Evolutionary conservation across 2,797 vertebrate genomes (phyloP), one percentile per base, ranked within the genome.

Genomic region (Antrozous pallidus): DNA sequence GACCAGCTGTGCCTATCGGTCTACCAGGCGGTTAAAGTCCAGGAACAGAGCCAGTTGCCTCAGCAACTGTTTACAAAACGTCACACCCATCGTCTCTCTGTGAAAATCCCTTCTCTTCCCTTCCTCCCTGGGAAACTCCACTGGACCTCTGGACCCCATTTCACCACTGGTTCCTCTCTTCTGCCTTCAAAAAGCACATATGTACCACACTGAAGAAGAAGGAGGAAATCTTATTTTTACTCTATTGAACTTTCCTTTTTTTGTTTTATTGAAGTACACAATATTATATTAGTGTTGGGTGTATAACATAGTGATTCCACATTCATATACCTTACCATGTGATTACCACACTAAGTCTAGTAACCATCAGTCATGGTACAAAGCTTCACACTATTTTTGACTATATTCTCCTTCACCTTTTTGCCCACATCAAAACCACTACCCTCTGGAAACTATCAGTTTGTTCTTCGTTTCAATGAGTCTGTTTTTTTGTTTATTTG

Each of bases 1-100:
- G 67, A 86, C 17, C 96, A 95, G 81, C 84, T 96, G 96, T 88
- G 73, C 81, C 70, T 24, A 42, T 94, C 94, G 42, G 10, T 95
- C 95, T 49, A 6, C 2, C 54, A 67, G 45, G 67, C 61, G 84
- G 77, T 58, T 87, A 75, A 94, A 91, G 36, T 88, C 93, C 42
- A 28, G n/a, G 47, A 56, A 91, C 87, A 95, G 56, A 54, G 67
- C 49, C 38, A 70, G 67, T 58, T 95, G 87, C 87, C 33, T 87
- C 80, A 83, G 51, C 31, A 61, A 61, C 90, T 84, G 20, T 69
- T 82, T 91, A 81, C 49, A 65, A 93, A 95, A 54, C 18, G 54
- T 75, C 36, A 87, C 11, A 31, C 61, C 61, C 54, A 80, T 54
- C 20, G 45, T 81, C 80, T 95, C 40, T 69, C 70, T 70, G 61